Evolutionary conservation across 2,888 invertebrate genomes (phyloP).

Genomic region (Lottia scabra): DNA sequence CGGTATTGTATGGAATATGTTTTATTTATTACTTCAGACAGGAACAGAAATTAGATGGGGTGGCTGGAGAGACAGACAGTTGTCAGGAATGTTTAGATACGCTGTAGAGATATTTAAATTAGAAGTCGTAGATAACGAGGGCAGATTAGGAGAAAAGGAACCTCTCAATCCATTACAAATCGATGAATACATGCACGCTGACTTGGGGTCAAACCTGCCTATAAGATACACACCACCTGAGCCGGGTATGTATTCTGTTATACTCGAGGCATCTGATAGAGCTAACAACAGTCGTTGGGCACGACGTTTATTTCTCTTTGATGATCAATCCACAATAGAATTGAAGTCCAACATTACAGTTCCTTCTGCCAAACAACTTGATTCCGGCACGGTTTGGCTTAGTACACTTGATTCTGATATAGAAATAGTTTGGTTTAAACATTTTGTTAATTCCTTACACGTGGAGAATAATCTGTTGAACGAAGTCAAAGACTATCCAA

Average conservation of each 20-base stretch:
- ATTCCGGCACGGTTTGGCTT: neutral
- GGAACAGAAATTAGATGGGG: conserved; percentile 6
- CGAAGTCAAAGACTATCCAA: conserved; percentile 28
- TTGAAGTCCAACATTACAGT: neutral
- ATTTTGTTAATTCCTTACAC: conserved; percentile 38
- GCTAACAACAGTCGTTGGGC: conserved; percentile 13
- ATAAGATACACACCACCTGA: neutral
- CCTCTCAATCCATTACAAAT: conserved; percentile 13
- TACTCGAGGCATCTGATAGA: conserved; percentile 10
- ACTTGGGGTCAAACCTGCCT: neutral
- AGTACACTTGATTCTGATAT: conserved; percentile 11
- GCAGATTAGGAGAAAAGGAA: conserved; percentile 1
- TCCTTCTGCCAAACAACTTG: neutral
- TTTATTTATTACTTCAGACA: neutral
- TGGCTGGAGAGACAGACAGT: conserved; percentile 13
- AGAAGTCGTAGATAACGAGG: neutral
- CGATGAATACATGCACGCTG: neutral
- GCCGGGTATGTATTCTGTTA: conserved; percentile 11
- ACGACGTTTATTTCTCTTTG: conserved; percentile 10
- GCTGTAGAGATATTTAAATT: conserved; percentile 16
- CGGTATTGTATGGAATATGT: too few species aligned
- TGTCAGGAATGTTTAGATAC: conserved; percentile 19
- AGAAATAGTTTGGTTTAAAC: conserved; percentile 31
- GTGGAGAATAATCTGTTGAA: conserved; percentile 30
- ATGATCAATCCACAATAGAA: neutral